phyloP scores from a whole-genome alignment of 2,113 vertebrate species.

The Malurus melanocephalus region DNA sequence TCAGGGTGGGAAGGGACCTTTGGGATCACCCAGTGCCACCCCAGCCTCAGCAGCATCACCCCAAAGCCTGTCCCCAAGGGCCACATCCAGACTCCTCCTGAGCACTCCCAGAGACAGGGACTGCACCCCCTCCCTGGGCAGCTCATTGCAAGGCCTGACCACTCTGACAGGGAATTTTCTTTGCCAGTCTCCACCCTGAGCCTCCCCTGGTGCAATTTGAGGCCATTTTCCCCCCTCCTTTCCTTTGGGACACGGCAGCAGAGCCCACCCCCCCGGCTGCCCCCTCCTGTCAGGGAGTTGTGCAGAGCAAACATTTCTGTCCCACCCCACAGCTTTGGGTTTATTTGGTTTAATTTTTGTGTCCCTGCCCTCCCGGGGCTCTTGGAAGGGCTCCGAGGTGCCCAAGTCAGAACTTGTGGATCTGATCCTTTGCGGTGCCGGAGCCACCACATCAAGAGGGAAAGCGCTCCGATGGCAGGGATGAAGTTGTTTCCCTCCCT shows the following conservation, averaged over 20 bases:
- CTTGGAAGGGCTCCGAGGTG: neutral
- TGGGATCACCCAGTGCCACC: neutral
- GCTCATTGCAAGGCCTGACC: neutral
- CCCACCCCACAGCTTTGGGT: neutral
- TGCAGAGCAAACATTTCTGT: neutral
- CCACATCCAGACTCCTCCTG: neutral
- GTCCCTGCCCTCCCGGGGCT: neutral
- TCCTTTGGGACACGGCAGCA: neutral
- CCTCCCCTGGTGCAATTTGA: neutral
- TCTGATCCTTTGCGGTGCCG: neutral
- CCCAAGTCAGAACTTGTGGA: neutral
- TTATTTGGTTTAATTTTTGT: neutral
- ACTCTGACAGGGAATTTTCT: neutral
- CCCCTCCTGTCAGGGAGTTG: neutral
- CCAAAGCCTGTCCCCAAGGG: neutral
- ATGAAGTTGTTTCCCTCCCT: neutral
- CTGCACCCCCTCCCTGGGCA: neutral
- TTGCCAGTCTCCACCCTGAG: rapidly evolving
- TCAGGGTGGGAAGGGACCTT: rapidly evolving
- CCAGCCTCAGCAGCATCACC: neutral
- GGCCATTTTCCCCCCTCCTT: neutral
- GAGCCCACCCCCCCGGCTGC: neutral
- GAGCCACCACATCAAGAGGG: neutral
- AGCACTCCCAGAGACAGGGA: neutral
- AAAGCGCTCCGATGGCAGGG: neutral